Evolutionary conservation across 2,797 vertebrate genomes (phyloP), one percentile per base, ranked within the genome.

Genomic region (Pseudopleuronectes americanus): DNA sequence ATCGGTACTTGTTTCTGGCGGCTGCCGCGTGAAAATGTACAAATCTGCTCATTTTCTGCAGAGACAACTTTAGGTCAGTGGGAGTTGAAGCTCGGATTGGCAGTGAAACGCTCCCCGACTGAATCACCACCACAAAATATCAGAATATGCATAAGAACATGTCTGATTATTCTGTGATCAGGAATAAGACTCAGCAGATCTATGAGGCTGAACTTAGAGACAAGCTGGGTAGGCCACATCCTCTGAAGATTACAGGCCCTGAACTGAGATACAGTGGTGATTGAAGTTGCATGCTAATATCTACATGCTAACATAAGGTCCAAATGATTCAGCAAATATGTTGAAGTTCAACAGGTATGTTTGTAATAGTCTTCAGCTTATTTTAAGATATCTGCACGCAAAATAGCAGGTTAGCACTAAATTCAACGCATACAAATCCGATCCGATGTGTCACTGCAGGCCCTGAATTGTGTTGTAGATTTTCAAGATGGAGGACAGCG

Each of bases 61-160:
- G 6, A 28, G 23, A 45, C 16, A 58, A 24, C 23, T 49, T 54
- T 10, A 33, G 33, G n/a, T 67, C 58, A 64, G 71, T 48, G 45
- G 66, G 73, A 38, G 45, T 47, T 47, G 3, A 8, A 63, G 36
- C 57, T 57, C 26, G n/a, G 47, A n/a, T 19, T 45, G n/a, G 9
- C 19, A 61, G 8, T 54, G 13, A 36, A 63, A 55, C 8, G 24
- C 26, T 16, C 12, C 16, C 38, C n/a, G 19, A 52, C 43, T 62
- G 26, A 48, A 14, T 53, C 58, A 59, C 36, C 36, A 38, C 12
- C 19, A 26, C 24, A 16, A 57, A 38, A 57, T 21, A 57, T 57
- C 36, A 48, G 16, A 62, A 14, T 16, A 14, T 23, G 17, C 47
- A n/a, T 12, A 6, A 9, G 2, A 45, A 28, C 24, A 62, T 47